A percentile compares a stretch with the other conserved stretches of the same genome.
Conservation (phyloP, 2,888 invertebrate species). For the Eutolmus rufibarbis region DNA sequence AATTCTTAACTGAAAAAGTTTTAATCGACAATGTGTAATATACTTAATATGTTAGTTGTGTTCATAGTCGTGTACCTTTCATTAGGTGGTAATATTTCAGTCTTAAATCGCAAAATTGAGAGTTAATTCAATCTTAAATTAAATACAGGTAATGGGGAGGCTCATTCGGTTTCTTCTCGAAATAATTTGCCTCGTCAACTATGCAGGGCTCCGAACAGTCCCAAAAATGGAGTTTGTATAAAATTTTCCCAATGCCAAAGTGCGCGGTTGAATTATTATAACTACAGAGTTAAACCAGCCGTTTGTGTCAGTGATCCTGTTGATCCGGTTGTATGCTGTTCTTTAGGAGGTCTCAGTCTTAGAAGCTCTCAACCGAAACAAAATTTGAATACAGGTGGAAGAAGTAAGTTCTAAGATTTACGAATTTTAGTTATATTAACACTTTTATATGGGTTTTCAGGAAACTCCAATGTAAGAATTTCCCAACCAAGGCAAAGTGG, state of each 20-base stretch:
- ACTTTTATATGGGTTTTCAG: not conserved
- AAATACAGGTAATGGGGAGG: not conserved
- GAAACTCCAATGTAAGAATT: not conserved
- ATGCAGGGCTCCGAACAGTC: not conserved
- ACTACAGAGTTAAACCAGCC: not conserved
- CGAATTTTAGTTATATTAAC: not conserved
- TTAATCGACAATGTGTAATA: not conserved
- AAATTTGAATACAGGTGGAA: not conserved
- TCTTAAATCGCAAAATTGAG: too few species aligned
- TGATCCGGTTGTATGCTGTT: not conserved
- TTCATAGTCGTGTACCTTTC: not conserved
- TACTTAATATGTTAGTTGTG: not conserved
- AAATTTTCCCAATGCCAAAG: not conserved
- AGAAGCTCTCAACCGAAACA: not conserved
- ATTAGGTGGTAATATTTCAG: not conserved
- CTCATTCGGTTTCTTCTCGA: not conserved
- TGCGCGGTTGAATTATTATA: not conserved
- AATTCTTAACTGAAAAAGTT: not conserved
- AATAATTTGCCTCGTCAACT: not conserved
- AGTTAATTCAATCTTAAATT: not conserved
- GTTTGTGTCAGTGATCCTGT: not conserved
- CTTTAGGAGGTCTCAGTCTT: not conserved
- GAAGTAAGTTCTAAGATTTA: not conserved
- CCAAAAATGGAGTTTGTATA: not conserved
- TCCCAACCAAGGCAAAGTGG: not conserved